phyloP scores from a whole-genome alignment of 2,888 invertebrate genomes.

The Meiosimyza decipiens region DNA sequence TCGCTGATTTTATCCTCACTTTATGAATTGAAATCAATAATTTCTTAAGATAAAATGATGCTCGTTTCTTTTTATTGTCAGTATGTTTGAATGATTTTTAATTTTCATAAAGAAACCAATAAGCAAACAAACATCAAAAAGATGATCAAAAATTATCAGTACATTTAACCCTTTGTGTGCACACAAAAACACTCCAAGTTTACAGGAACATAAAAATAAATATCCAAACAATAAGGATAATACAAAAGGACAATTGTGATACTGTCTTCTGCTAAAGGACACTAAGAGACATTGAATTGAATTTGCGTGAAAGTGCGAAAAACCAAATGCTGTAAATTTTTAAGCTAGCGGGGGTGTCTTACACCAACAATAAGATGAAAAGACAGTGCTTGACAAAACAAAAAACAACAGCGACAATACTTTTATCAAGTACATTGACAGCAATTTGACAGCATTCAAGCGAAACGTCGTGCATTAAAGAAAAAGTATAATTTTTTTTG shows the following conservation, averaged over 20 bases:
- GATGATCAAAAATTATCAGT: not conserved
- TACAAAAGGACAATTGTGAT: constrained; percentile 1
- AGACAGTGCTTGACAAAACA: not conserved
- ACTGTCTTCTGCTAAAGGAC: not conserved
- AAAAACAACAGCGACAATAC: not conserved
- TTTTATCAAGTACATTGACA: constrained; percentile 49
- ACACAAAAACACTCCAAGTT: too few relatives aligned
- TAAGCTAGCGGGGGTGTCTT: not conserved
- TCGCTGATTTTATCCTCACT: too few relatives aligned
- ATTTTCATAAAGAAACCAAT: not conserved
- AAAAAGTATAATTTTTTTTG: constrained; percentile 26
- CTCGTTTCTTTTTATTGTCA: too few relatives aligned
- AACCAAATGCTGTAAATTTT: not conserved
- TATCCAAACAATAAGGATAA: too few relatives aligned
- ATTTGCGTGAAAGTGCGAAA: constrained; percentile 28
- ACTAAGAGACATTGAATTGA: constrained; percentile 9
- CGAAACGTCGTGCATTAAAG: constrained; percentile 44
- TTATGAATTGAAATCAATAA: too few relatives aligned
- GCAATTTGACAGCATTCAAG: constrained; percentile 60
- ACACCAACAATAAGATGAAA: not conserved
- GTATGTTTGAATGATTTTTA: too few relatives aligned
- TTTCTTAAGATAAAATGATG: too few relatives aligned
- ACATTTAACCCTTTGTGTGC: not conserved
- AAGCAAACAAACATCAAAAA: constrained; percentile 19
- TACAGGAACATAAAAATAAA: too few relatives aligned